These are phyloP conservation scores for Boleophthalmus pectinirostris DNA, from an alignment of 2,113 vertebrate species.

Conservation along the genomic window DNA sequence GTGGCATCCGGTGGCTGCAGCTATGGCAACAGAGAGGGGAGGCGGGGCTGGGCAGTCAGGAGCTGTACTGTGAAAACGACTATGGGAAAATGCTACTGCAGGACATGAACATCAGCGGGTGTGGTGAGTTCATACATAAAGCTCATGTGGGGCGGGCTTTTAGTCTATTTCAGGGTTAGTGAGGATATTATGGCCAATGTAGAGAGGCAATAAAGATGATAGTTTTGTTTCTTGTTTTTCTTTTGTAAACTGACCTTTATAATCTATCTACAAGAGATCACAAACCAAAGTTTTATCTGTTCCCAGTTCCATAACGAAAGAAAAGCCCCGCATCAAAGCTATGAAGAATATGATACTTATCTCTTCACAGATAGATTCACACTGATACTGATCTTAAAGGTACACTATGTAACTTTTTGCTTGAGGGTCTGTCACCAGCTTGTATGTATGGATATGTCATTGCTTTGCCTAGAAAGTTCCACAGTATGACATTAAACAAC, in stretches of 20 bases:
- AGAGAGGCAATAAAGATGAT: not conserved
- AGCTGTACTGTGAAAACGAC: conserved; percentile 80
- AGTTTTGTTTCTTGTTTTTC: not conserved
- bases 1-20: conserved; percentile 95
- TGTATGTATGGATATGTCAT: no score
- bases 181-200: not conserved
- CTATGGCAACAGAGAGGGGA: conserved; percentile 93
- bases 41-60: conserved; percentile 84
- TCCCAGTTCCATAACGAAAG: not conserved
- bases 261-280: not conserved
- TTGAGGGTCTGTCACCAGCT: no score
- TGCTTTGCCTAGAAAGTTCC: no score
- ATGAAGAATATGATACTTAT: no score
- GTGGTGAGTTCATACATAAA: conserved; percentile 78
- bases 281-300: not conserved
- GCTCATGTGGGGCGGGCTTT: not conserved
- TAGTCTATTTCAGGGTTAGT: not conserved
- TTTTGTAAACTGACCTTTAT: not conserved
- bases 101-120: conserved; percentile 91
- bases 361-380: no score
- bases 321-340: not conserved
- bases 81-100: conserved; percentile 78
- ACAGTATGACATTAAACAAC: no score
- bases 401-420: no score
- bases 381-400: no score